Base-by-base conservation (phyloP, 2,797 vertebrate genomes). In the Neostethus bicornis region DNA sequence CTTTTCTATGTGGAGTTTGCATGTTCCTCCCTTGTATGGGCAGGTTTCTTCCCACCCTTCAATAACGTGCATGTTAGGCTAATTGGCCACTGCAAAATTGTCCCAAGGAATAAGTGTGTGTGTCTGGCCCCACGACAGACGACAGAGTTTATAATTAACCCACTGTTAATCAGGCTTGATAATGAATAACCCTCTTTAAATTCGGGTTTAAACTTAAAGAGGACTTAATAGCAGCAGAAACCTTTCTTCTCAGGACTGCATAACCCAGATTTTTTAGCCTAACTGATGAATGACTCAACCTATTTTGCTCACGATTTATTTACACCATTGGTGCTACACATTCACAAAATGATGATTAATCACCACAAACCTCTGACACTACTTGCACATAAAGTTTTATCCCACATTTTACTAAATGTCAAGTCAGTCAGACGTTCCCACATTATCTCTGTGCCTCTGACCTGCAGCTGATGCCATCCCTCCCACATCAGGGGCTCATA, bases 311-410 rank as follows among this genome's bases (percentile, higher is more conserved):
- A 0, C 41, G 44, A 52, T 38, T 20, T 54, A 35, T 54, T 53
- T 13, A 4, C 29, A 21, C 19, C 45, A 24, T 42, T 28, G 1
- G 2, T 19, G 29, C 20, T n/a, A 16, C 53, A 25, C 23, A 37
- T 19, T 11, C 51, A 54, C 26, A 37, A 32, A 48, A 47, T 25
- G 16, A 53, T 39, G 8, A 63, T 61, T 43, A 66, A 52, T 68
- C 26, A 66, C 28, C 23, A 38, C 32, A 32, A 34, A 46, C 38
- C 41, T 31, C 52, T 46, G 7, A 61, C 69, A 29, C 66, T 62
- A 39, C 58, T 59, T 45, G 23, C 39, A 20, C 29, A 46, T 79
- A 61, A 28, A 5, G 29, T 39, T 19, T 24, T 8, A 47, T 1
- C 28, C 45, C 34, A 26, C 13, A 20, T n/a, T 7, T 21, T 29